Evolutionary conservation across 1,140 invertebrate genomes (phyloP), one percentile per base, ranked within the genome.

Genomic region (Lerema accius): DNA sequence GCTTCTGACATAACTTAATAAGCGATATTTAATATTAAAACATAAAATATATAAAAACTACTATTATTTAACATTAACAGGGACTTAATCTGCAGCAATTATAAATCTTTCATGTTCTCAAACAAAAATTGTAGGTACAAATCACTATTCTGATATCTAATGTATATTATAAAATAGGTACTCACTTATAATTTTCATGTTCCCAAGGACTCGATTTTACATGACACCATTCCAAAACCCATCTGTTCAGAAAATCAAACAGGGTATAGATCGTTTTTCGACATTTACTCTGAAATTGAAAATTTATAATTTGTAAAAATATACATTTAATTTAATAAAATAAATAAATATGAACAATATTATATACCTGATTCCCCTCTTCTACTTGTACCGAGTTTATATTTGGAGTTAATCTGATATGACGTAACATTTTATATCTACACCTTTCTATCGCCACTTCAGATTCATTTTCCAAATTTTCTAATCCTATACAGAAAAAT

Each of bases 181-280:
- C 82, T 69, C 78, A 91, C 91, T 86, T 87, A 67, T 88, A 90
- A 67, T 90, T 90, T 39, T 85, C 84, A 63, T 90, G 84, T 43
- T 89, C 81, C 17, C 81, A 49, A 0, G 86, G 82, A 7, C 80
- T 73, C 49, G 76, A 82, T 39, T 88, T 87, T 2, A 78, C 67
- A 69, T 89, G 65, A 59, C 63, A 92, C 91, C 93, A 94, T 78
- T 95, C 94, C 59, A 93, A 83, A 0, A 95, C 73, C 95, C 95
- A 96, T 53, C 94, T 92, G 77, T 95, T 93, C 9, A 96, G 80
- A 71, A 96, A 95, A 80, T 96, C 95, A 53, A 96, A 76, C 14
- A 95, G 79, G 3, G 93, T 92, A 63, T 95, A 95, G 35, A 95
- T 92, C 0, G 95, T 92, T 89, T 94, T 95, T 17, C 92, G 92